Conservation (phyloP, 2,888 invertebrate genomes). For the Pachliopta kotzebuea region DNA sequence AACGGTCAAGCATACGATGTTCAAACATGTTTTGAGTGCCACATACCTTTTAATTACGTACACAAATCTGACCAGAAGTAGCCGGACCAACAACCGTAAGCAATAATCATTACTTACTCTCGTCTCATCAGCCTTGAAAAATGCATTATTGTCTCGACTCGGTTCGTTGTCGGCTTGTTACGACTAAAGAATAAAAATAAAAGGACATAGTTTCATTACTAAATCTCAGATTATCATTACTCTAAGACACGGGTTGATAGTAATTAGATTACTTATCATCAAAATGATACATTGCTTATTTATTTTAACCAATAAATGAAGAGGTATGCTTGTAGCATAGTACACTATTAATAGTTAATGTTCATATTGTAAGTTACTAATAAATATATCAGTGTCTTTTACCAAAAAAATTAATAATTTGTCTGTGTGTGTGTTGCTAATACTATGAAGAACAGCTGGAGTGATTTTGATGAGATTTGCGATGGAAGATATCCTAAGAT, state of each 20-base stretch:
- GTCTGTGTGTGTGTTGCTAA: no score
- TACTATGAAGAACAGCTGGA: no score
- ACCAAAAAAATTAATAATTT: no score
- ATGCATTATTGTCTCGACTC: slow-evolving; percentile 74
- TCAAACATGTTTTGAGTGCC: slow-evolving; percentile 28
- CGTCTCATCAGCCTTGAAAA: slow-evolving; percentile 71
- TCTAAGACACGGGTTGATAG: slow-evolving; percentile 44
- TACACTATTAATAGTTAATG: no score
- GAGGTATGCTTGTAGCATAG: no score
- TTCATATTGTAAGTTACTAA: no score
- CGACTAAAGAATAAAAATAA: slow-evolving; percentile 50
- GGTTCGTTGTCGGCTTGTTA: slow-evolving; percentile 77
- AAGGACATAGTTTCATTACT: slow-evolving; percentile 67
- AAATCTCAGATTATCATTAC: slow-evolving; percentile 62
- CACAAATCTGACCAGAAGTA: slow-evolving; percentile 55
- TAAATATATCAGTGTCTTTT: no score
- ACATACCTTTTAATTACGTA: slow-evolving; percentile 49
- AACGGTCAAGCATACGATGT: slow-evolving; percentile 1
- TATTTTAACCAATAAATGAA: slow-evolving; percentile 10
- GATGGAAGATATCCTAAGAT: no score
- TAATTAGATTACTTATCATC: slow-evolving; percentile 53
- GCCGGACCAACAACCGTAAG: slow-evolving; percentile 66
- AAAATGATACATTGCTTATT: slow-evolving; percentile 38
- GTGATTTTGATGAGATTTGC: no score
- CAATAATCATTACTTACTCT: slow-evolving; percentile 75